Evolutionary conservation across 2,797 vertebrate species (phyloP).

Genomic region (Gobionotothen gibberifrons): DNA sequence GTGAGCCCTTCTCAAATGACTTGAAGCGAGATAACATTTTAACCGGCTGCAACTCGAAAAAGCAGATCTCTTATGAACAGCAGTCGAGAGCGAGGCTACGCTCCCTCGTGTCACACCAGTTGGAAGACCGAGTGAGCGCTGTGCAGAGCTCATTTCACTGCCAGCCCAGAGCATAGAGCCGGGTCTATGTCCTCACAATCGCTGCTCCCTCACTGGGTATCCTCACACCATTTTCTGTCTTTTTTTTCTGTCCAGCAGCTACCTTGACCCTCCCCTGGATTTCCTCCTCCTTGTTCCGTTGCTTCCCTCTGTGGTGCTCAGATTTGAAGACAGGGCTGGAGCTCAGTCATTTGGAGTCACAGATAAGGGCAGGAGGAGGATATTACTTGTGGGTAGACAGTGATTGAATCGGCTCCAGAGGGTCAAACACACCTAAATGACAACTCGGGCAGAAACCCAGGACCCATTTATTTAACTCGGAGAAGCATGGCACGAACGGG

Average conservation of each 20-base stretch:
- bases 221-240: slow-evolving; percentile 35
- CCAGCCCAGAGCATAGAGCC: slow-evolving; percentile 30
- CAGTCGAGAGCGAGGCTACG: slow-evolving; percentile 38
- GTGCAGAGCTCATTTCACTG: slow-evolving; percentile 48
- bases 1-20: slow-evolving; percentile 51
- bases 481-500: slow-evolving; percentile 36
- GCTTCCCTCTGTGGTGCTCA: slow-evolving; percentile 42
- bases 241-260: slow-evolving; percentile 45
- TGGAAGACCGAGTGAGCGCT: slow-evolving; percentile 47
- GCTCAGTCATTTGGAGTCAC: slow-evolving; percentile 68
- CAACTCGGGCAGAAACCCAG: slow-evolving; percentile 50
- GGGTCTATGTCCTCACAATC: slow-evolving; percentile 18
- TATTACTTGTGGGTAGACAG: slow-evolving; percentile 72
- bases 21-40: slow-evolving; percentile 62
- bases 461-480: slow-evolving; percentile 63
- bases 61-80: slow-evolving; percentile 56
- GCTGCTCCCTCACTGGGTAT: slow-evolving; percentile 41
- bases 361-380: slow-evolving; percentile 70
- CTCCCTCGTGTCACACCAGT: slow-evolving; percentile 50
- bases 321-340: slow-evolving; percentile 51
- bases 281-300: slow-evolving; percentile 29
- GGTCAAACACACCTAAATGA: slow-evolving; percentile 78
- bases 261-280: slow-evolving; percentile 64
- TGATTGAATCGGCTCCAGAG: slow-evolving; percentile 75
- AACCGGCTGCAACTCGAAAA: slow-evolving; percentile 56